Evolutionary conservation across 2,888 invertebrate genomes (phyloP), one percentile per base, ranked within the genome.

Genomic region (Volucella inflata): DNA sequence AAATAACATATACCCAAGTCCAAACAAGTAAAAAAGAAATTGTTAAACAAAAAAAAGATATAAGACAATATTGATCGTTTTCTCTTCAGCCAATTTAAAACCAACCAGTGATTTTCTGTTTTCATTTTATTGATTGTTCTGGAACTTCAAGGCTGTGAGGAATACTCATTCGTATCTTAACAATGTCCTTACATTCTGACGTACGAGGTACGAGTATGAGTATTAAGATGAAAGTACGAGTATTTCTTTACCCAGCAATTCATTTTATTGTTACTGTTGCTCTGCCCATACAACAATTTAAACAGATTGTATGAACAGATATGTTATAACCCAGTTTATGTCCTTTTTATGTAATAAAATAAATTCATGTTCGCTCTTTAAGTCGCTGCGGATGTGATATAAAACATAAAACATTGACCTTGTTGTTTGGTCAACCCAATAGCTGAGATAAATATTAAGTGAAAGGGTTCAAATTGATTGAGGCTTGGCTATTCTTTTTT

Each of bases 1-100:
- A 59, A 42, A 59, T 50, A 14, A 59, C 16, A 59, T 71, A 59
- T 59, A 30, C 59, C 10, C 50, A 17, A 59, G 48, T 59, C 48
- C 40, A 21, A n/a, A 17, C 14, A n/a, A 16, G 50, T 1, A 9
- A n/a, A 48, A 57, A 17, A 57, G 48, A 57, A 70, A 57, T 48
- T 67, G 48, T 21, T 21, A 21, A 21, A 21, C 50, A 50, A 65
- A 17, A 16, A 38, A 50, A 65, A 48, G 42, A 67, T 44, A 30
- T 10, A 12, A 11, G n/a, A 11, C 38, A 70, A 40, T 70, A 71
- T 71, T 57, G 70, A 71, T 71, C 46, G 70, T 48, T 30, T 40
- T 2, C 17, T 38, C 36, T 36, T 51, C 42, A 21, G 30, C 21
- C 14, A 12, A 40, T 51, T 38, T 16, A 8, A 44, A 65, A 9